A percentile compares a stretch with the other conserved stretches of the same genome.
Evolutionary conservation across 1,140 invertebrate species (phyloP).

Genomic region (Drosophila nebulosa): DNA sequence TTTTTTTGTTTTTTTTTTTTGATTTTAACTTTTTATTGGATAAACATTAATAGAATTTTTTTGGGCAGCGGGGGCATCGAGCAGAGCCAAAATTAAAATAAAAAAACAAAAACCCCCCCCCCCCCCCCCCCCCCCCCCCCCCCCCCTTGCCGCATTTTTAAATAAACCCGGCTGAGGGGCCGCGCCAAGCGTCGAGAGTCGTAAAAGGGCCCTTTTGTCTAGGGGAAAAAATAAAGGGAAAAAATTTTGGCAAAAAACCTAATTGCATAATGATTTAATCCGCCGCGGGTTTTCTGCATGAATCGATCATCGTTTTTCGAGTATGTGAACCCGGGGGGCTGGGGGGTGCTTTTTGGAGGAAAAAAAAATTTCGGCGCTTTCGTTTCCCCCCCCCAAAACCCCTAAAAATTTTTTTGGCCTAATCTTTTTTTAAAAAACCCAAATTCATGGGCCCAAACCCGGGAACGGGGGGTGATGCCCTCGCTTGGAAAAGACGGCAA

Average conservation of each 20-base stretch:
- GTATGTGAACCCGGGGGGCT: background rate
- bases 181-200: slow-evolving; percentile 28
- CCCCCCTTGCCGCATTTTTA: slow-evolving; percentile 47
- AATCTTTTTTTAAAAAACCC: slow-evolving; percentile 67
- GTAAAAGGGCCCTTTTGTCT: slow-evolving; percentile 49
- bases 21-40: slow-evolving; percentile 50
- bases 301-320: slow-evolving; percentile 65
- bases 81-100: slow-evolving; percentile 33
- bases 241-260: slow-evolving; percentile 43
- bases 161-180: slow-evolving; percentile 51
- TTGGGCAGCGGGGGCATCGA: background rate
- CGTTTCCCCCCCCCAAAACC: slow-evolving; percentile 2
- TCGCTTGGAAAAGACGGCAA: background rate
- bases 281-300: slow-evolving; percentile 44
- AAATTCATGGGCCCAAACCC: slow-evolving; percentile 57
- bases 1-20: slow-evolving; percentile 29
- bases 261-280: slow-evolving; percentile 77
- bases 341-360: background rate
- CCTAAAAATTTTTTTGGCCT: slow-evolving; percentile 46
- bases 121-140: too few relatives aligned
- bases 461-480: slow-evolving; percentile 3
- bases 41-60: slow-evolving; percentile 46
- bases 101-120: slow-evolving; percentile 61
- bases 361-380: background rate
- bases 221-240: background rate